Evolutionary conservation across 2,797 vertebrate species (phyloP), one percentile per base, ranked within the genome.

Genomic region (Acanthiza pusilla): DNA sequence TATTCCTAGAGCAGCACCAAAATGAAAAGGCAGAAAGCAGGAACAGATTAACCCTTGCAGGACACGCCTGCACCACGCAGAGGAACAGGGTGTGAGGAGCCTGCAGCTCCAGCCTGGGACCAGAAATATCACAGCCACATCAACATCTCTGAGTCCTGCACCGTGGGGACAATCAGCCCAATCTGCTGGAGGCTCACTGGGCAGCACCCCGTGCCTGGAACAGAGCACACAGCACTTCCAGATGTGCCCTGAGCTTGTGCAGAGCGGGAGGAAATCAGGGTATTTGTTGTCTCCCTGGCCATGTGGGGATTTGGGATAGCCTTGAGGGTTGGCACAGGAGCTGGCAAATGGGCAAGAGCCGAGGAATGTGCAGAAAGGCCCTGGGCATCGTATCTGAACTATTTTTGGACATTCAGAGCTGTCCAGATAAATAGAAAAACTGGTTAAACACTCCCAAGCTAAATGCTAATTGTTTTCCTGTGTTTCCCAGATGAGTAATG

Each of bases 21-120:
- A 87, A 78, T 43, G 29, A 86, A 94, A 91, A 94, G 85, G 48
- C 85, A 91, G 60, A 63, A 94, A 87, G 65, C 76, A 95, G 79
- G 50, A 38, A 26, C n/a, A 63, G 53, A 85, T 88, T 93, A 93
- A 96, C 89, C 81, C 73, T 81, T 86, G 78, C 53, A 76, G 61
- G 34, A 77, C 73, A 2, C 51, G 36, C 40, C 86, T 81, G 13
- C 7, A 8, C 27, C 3, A 1, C 30, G 2, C 15, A 54, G 63
- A 70, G 26, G 42, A 60, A 42, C 15, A 4, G 0, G 4, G 25
- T 8, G 8, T 62, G 15, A 72, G 65, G 47, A 94, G 38, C 47
- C 42, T 54, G 40, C 51, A 73, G 53, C 32, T 88, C 48, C 34
- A 53, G 48, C 21, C 51, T 85, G 86, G 38, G 43, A 70, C 2